Percentiles rank a stretch among this genome's conserved stretches.
phyloP scores from a whole-genome alignment of 2,888 invertebrate species.

The Saturnia pavonia region DNA sequence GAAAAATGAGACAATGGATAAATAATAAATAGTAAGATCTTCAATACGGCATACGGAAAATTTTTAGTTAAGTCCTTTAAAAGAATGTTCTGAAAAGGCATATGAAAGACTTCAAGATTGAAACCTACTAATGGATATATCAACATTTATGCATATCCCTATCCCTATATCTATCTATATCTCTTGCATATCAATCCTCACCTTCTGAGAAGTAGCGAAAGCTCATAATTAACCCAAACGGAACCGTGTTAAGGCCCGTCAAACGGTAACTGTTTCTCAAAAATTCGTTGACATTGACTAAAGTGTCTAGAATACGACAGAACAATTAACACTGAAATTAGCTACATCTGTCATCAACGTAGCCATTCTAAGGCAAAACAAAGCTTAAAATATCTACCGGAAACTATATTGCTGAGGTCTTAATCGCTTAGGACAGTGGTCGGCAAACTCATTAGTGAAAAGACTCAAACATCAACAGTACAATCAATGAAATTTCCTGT shows the following conservation, averaged over 20 bases:
- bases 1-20: neutral
- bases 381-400: neutral
- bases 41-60: neutral
- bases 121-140: too few species aligned
- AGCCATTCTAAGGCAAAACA: neutral
- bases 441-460: too few species aligned
- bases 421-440: neutral
- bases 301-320: neutral
- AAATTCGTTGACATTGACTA: neutral
- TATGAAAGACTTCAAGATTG: neutral
- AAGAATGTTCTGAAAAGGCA: neutral
- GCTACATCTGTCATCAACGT: neutral
- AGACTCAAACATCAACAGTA: too few species aligned
- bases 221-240: neutral
- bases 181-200: too few species aligned
- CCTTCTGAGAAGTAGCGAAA: too few species aligned
- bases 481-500: too few species aligned
- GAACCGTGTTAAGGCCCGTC: neutral
- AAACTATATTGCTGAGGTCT: neutral
- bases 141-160: too few species aligned
- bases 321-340: neutral
- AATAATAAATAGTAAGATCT: neutral
- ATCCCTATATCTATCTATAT: too few species aligned
- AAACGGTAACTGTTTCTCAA: neutral
- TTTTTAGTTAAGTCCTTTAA: neutral